Conservation (phyloP, 2,113 vertebrate genomes). For the Podocnemis expansa region DNA sequence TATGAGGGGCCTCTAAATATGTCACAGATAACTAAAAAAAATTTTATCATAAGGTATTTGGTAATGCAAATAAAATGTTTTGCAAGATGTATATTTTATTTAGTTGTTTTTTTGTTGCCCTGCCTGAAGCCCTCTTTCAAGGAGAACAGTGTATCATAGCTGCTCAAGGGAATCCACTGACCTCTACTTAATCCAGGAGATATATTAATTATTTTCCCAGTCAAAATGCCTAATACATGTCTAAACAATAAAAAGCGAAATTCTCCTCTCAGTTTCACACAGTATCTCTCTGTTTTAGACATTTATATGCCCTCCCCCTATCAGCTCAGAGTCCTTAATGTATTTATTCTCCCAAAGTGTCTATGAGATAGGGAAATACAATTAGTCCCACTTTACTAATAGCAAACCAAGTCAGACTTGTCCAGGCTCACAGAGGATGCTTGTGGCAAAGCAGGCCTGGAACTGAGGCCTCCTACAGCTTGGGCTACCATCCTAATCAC, state of each 20-base stretch:
- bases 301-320: background rate
- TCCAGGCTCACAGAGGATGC: background rate
- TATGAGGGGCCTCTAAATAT: too few relatives aligned
- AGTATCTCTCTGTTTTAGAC: background rate
- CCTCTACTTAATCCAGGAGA: background rate
- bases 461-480: fast-evolving
- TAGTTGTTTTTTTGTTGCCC: too few relatives aligned
- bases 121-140: background rate
- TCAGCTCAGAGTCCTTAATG: background rate
- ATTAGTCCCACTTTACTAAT: background rate
- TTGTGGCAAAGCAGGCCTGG: fast-evolving
- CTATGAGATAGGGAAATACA: background rate
- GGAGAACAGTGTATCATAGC: background rate
- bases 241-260: background rate
- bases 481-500: background rate
- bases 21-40: too few relatives aligned
- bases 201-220: too few relatives aligned
- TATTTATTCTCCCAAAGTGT: background rate
- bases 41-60: too few relatives aligned
- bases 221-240: background rate
- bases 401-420: background rate
- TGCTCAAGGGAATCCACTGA: background rate
- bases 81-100: too few relatives aligned
- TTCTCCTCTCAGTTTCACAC: background rate
- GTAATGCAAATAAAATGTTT: too few relatives aligned